Percentiles rank a stretch among this genome's conserved stretches.
Conservation (phyloP, 2,113 vertebrate genomes). For the Tragelaphus strepsiceros region DNA sequence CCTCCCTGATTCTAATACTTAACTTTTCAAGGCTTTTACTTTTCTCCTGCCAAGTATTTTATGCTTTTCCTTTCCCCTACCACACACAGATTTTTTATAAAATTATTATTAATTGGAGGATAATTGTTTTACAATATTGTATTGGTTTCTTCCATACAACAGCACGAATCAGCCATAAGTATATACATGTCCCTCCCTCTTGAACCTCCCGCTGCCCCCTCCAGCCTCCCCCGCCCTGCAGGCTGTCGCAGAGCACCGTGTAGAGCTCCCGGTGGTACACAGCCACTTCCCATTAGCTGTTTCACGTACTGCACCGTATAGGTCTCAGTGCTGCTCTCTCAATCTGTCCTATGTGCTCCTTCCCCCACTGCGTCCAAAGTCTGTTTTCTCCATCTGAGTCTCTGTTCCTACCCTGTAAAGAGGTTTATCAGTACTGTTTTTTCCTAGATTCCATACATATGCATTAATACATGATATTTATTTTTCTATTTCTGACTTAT, state of each 20-base stretch:
- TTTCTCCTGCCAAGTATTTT: neutral
- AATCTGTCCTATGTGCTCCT: neutral
- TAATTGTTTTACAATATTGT: neutral
- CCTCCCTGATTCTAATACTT: neutral
- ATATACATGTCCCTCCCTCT: neutral
- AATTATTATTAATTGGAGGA: neutral
- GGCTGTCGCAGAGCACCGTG: neutral
- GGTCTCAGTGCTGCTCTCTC: neutral
- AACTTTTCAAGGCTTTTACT: neutral
- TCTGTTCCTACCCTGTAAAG: neutral
- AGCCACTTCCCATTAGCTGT: neutral
- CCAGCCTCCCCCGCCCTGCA: neutral
- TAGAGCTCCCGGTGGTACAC: neutral
- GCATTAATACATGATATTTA: neutral
- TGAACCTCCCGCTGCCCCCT: rapidly evolving
- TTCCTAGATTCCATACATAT: neutral
- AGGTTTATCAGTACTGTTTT: neutral
- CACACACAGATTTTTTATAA: neutral
- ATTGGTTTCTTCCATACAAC: neutral
- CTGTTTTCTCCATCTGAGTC: neutral
- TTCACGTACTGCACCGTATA: neutral
- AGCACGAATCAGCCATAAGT: neutral
- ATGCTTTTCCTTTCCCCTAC: neutral
- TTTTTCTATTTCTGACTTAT: neutral
- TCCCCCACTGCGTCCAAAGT: neutral